Evolutionary conservation across 64 coral and sea anemone species (phyloP), one percentile per base, ranked within the genome.

Genomic region (Anthopleura sola): DNA sequence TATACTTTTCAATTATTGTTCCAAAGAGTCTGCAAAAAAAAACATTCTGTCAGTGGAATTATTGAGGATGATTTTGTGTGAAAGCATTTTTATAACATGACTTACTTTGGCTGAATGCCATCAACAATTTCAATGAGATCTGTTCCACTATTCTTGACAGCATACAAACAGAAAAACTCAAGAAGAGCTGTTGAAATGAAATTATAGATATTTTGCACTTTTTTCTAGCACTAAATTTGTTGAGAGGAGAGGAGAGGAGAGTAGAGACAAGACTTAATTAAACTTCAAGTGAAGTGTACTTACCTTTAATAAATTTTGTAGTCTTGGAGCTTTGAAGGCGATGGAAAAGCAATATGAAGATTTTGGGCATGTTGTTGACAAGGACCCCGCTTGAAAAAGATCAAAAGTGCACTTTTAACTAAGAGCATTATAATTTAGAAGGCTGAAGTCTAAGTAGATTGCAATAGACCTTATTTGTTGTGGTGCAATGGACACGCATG

Each of bases 271-370:
- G 48, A 76, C 29, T 13, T 56, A 0, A 56, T 18, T 3, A 20
- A 19, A 19, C 16, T 56, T 19, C 54, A 56, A 21, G 16, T 18
- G 16, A 66, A 21, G 16, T 18, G 16, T 26, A 79, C 46, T 89
- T 74, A 98, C 95, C 93, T 88, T 94, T 98, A 1, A 98, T 81
- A 90, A 91, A 98, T 85, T 98, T 98, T 80, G 96, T 98, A 33
- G 96, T 99, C 82, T 99, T 99, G 14, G 97, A 99, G 49, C 86
- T 95, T 34, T 94, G 93, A 36, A 99, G 83, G 29, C 97, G 84
- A 69, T 99, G 97, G 75, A 99, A 95, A 17, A 99, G 78, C n/a
- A 99, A 78, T 21, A 99, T 89, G 82, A 99, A 99, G 32, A 99
- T 84, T 62, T 94, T 87, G 23, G 94, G 87, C 0, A 95, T 90